Percentiles rank a stretch among this genome's conserved stretches.
phyloP scores from a whole-genome alignment of 2,113 vertebrate genomes.

The Nesospiza acunhae region DNA sequence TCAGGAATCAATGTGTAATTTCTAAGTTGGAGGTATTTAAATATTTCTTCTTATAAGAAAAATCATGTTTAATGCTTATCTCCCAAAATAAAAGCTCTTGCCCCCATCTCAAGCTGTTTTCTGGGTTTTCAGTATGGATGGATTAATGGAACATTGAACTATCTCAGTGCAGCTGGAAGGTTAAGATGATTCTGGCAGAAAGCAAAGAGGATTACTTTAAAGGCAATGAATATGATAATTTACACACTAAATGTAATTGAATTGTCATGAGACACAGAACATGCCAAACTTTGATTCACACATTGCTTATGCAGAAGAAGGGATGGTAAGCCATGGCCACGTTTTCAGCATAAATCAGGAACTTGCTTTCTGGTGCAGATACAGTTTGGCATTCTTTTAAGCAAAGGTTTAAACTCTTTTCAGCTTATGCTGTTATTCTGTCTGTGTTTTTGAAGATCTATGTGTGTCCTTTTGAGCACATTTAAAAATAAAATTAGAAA shows the following conservation, averaged over 20 bases:
- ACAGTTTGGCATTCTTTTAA: background rate
- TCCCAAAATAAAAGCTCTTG: background rate
- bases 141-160: background rate
- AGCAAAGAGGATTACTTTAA: conserved; percentile 45
- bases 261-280: conserved; percentile 19
- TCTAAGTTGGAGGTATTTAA: background rate
- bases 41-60: background rate
- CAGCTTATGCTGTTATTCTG: background rate
- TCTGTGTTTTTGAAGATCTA: background rate
- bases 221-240: conserved; percentile 43
- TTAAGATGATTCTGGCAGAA: conserved; percentile 26
- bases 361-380: background rate
- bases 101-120: background rate
- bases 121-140: background rate
- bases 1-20: background rate
- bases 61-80: background rate
- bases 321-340: background rate
- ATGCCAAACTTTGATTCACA: background rate
- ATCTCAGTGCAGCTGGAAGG: background rate
- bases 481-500: background rate
- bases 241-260: background rate
- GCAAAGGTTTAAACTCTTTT: background rate
- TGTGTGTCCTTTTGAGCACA: background rate
- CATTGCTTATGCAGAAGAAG: background rate
- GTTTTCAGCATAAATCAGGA: background rate